Evolutionary conservation across 2,888 invertebrate genomes (phyloP), one percentile per base, ranked within the genome.

Genomic region (Troides helena): DNA sequence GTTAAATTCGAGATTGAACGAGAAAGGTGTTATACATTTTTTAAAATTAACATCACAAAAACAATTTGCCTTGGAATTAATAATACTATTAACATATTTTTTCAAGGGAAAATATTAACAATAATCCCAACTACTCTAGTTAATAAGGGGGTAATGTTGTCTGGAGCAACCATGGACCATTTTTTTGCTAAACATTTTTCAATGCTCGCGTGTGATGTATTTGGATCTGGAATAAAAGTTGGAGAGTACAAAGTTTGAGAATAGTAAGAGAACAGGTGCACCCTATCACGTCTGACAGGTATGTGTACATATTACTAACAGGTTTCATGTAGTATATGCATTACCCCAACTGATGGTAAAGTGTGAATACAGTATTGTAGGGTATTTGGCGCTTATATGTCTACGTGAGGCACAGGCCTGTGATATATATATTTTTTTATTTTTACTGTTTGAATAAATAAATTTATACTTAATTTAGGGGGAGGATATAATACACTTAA

Each of bases 161-260:
- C 88, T 65, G 74, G 71, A 2, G 89, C 83, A 0, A 92, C 73
- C 7, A 77, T 77, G 61, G 74, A 79, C 92, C 92, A 92, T 79
- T 86, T 90, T n/a, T 75, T 80, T 18, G 81, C 74, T 43, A 92
- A 82, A 70, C 92, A 92, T 71, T 87, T 88, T 73, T 92, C 92
- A 64, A 92, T 82, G 58, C 80, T 74, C 12, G 80, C 77, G 74
- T 90, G 86, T 1, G 74, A 81, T 14, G 82, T 79, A 71, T 78
- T 83, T 68, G 78, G 78, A 67, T 75, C 90, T 90, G 84, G 70
- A 80, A 85, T 17, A 17, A 73, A 39, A 58, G 61, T 58, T n/a
- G 2, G 7, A 53, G n/a, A 12, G 6, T n/a, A n/a, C 18, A 18
- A n/a, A 53, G n/a, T 2, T 8, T 46, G 46, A 53, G 4, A 53